Conservation (phyloP, 2,888 invertebrate species). For the Entomobrya proxima region DNA sequence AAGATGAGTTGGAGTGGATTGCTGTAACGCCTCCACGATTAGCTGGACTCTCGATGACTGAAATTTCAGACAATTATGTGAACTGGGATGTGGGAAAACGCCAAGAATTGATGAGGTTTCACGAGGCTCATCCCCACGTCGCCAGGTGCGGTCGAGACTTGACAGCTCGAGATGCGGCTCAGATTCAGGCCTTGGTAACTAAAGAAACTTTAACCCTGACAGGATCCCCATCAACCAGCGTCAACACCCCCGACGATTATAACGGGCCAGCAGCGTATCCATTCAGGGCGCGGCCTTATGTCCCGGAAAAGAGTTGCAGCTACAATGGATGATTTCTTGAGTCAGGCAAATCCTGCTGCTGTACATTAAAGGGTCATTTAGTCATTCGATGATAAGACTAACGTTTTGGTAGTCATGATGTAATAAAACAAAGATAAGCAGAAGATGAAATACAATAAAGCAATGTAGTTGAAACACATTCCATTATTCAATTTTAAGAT, state of each 20-base stretch:
- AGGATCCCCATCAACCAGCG: neutral
- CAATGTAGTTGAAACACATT: too few species aligned
- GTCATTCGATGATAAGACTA: too few species aligned
- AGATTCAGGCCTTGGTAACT: neutral
- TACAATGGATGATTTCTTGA: too few species aligned
- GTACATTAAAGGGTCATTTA: too few species aligned
- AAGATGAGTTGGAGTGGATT: neutral
- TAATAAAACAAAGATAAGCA: too few species aligned
- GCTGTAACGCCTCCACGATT: neutral
- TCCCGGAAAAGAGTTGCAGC: neutral
- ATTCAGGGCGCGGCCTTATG: neutral
- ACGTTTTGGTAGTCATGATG: too few species aligned
- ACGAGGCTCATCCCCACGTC: slow-evolving; percentile 13
- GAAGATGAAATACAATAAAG: too few species aligned
- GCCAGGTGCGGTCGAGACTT: neutral
- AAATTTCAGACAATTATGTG: slow-evolving; percentile 18
- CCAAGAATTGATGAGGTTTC: slow-evolving; percentile 11
- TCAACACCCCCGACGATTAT: neutral
- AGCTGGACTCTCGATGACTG: neutral
- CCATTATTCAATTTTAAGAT: too few species aligned
- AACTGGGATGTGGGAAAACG: neutral
- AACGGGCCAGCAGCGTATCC: neutral
- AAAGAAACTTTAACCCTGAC: neutral
- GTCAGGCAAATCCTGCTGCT: too few species aligned
- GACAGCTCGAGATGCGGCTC: neutral